Conservation (phyloP, 2,113 vertebrate species). For the Corynorhinus townsendii region DNA sequence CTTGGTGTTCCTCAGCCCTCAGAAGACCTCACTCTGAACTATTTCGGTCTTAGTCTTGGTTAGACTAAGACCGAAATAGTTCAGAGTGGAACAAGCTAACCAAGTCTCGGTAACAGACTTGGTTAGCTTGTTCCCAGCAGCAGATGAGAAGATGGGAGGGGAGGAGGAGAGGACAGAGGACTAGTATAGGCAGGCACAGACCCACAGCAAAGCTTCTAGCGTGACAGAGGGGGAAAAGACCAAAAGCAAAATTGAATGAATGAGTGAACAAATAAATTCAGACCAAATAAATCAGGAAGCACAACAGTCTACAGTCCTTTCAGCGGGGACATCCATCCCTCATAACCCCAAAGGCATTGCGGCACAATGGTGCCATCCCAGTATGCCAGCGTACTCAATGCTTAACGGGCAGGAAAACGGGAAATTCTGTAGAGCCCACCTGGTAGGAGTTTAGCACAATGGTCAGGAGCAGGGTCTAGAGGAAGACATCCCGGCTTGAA, state of each 20-base stretch:
- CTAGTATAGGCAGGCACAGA: not conserved
- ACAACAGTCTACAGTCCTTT: not conserved
- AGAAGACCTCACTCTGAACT: not conserved
- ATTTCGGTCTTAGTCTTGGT: not conserved
- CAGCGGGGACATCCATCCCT: not conserved
- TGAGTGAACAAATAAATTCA: not conserved
- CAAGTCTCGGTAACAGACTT: too few relatives aligned
- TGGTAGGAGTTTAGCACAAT: not conserved
- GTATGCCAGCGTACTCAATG: rapidly evolving
- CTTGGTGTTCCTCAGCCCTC: not conserved
- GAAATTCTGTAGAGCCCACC: not conserved
- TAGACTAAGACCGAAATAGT: too few relatives aligned
- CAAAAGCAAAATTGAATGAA: not conserved
- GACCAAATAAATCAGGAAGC: not conserved
- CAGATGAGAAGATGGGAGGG: not conserved
- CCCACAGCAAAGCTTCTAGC: not conserved
- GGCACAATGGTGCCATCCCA: not conserved
- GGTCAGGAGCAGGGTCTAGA: not conserved
- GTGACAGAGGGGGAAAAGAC: not conserved
- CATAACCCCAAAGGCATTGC: not conserved
- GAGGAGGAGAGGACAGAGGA: not conserved
- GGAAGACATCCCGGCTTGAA: not conserved
- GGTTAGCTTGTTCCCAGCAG: not conserved
- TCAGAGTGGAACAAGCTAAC: too few relatives aligned
- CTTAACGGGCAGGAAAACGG: not conserved